These are phyloP conservation scores for Stenodema calcarata DNA, from an alignment of 2,888 invertebrate genomes.

Conservation along the genomic window DNA sequence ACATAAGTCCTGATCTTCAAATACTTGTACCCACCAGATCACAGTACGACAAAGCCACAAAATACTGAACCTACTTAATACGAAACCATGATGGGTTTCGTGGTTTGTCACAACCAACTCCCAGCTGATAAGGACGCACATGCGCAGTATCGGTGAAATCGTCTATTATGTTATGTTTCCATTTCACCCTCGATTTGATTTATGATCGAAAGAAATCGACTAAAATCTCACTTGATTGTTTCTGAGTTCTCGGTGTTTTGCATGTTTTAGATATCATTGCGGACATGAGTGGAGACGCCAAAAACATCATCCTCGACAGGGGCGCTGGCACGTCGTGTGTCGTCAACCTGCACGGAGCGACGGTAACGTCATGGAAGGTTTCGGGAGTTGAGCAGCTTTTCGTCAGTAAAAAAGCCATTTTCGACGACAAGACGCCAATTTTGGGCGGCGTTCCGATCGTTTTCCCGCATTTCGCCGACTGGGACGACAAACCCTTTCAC, in stretches of 20 bases:
- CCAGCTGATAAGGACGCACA: too few relatives aligned
- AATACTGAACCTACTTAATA: too few relatives aligned
- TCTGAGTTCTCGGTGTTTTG: background rate
- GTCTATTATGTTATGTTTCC: too few relatives aligned
- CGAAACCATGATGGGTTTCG: too few relatives aligned
- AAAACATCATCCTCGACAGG: conserved; percentile 78
- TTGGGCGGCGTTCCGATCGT: conserved; percentile 26
- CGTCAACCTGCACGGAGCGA: conserved; percentile 94
- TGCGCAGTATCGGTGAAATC: too few relatives aligned
- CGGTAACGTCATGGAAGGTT: conserved; percentile 93
- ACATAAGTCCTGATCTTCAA: too few relatives aligned
- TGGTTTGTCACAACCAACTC: too few relatives aligned
- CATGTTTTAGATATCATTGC: background rate
- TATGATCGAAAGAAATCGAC: too few relatives aligned
- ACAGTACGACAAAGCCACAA: too few relatives aligned
- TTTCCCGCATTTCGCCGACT: conserved; percentile 30
- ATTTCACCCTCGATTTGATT: too few relatives aligned
- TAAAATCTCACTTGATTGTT: too few relatives aligned
- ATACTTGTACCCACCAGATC: too few relatives aligned
- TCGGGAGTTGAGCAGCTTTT: conserved; percentile 94
- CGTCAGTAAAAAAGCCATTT: conserved; percentile 68
- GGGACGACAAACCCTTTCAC: conserved; percentile 32
- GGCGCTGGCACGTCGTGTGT: conserved; percentile 95
- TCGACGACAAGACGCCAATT: conserved; percentile 39
- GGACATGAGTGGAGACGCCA: background rate